A percentile compares a stretch with the other conserved stretches of the same genome.
Conservation (phyloP, 1,140 invertebrate species). For the Drosophila burlai region DNA sequence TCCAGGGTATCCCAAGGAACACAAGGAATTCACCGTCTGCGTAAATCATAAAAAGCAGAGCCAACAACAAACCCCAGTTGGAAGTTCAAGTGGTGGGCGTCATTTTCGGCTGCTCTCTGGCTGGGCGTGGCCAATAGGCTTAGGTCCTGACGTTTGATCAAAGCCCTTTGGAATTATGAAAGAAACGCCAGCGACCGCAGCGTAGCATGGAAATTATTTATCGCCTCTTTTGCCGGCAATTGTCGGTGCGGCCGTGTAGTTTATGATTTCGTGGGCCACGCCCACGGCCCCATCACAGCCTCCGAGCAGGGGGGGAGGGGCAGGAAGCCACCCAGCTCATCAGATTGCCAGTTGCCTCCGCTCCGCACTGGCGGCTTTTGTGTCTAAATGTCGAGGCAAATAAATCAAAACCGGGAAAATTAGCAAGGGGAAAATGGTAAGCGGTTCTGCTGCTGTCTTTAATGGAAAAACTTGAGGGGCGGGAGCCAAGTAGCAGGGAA, state of each 20-base stretch:
- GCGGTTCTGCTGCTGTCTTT: slow-evolving; percentile 27
- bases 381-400: slow-evolving; percentile 64
- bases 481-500: background rate
- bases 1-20: background rate
- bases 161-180: slow-evolving; percentile 74
- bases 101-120: slow-evolving; percentile 5
- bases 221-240: slow-evolving; percentile 58
- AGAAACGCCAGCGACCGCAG: slow-evolving; percentile 46
- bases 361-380: slow-evolving; percentile 56
- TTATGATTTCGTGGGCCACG: slow-evolving; percentile 52
- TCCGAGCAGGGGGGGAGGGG: background rate
- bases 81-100: slow-evolving; percentile 51
- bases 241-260: slow-evolving; percentile 68
- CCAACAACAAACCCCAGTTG: slow-evolving; percentile 22
- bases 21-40: slow-evolving; percentile 34
- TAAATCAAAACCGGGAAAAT: slow-evolving; percentile 69
- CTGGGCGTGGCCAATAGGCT: slow-evolving; percentile 61
- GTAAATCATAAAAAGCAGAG: slow-evolving; percentile 71
- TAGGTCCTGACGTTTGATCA: slow-evolving; percentile 75
- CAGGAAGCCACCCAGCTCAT: slow-evolving; percentile 66
- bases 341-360: slow-evolving; percentile 26
- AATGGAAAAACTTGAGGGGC: slow-evolving; percentile 10
- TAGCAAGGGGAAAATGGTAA: background rate
- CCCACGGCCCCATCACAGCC: slow-evolving; percentile 16
- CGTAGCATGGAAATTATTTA: slow-evolving; percentile 68